Evolutionary conservation across 2,888 invertebrate species (phyloP), one percentile per base, ranked within the genome.

Genomic region (Heliconius ethilla): DNA sequence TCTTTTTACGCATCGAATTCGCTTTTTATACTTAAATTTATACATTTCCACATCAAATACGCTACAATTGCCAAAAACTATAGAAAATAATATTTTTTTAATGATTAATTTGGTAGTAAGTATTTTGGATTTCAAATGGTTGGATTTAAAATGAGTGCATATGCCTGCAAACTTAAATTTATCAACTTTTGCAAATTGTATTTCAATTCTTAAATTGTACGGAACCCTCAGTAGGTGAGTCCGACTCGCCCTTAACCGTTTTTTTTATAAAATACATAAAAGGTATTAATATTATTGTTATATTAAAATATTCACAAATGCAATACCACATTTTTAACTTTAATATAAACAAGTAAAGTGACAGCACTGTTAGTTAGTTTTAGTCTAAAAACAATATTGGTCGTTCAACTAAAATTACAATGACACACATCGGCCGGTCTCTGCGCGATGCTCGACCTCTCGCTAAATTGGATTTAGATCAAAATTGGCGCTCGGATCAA

Each of bases 331-430:
- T 37, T 74, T 40, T 63, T 63, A 40, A 74, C 25, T 40, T 74
- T 62, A 63, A 22, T 22, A 74, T 74, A 65, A 74, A 65, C 74
- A 74, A 63, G 40, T 37, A 66, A 55, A 63, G 40, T 73, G 59
- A 66, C 70, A 70, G 76, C 51, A 29, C 72, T 73, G 77, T 73
- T 66, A 72, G 72, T 76, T 76, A 66, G 77, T 72, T 73, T 63
- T 66, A 40, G 65, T 73, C 73, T 40, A 77, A 77, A 77, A 73
- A 72, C 66, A 77, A 77, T 72, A 77, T 66, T 33, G 77, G 66
- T 77, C 72, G 77, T 66, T 77, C 77, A 73, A 72, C 77, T 77
- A 77, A 77, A 77, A 77, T 77, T 77, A 77, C 77, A 77, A 77
- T 77, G 66, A 67, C 77, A 76, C 76, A 76, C 70, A 76, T 76